Percentiles rank a stretch among this genome's conserved stretches.
Conservation (phyloP, 1,140 invertebrate genomes). For the Drosophila cardini region DNA sequence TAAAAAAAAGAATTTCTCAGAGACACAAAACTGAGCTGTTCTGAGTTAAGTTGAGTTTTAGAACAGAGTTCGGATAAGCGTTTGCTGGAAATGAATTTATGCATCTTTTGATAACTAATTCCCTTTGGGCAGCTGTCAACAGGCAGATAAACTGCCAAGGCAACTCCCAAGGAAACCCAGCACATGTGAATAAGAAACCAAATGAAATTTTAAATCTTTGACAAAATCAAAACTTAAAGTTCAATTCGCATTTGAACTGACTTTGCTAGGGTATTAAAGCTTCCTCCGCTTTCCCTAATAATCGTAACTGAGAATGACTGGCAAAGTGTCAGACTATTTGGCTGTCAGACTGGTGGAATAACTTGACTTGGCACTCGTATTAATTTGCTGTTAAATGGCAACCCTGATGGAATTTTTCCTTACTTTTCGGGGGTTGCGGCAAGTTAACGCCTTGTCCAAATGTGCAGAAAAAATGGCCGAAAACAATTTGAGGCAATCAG, state of each 20-base stretch:
- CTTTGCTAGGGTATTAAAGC: background rate
- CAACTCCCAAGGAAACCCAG: constrained; percentile 39
- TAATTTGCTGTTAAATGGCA: constrained; percentile 63
- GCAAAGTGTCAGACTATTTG: constrained; percentile 23
- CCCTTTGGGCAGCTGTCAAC: constrained; percentile 79
- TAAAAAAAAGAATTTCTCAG: constrained; percentile 14
- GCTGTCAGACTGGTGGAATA: constrained; percentile 36
- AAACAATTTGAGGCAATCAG: constrained; percentile 81
- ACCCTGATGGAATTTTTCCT: constrained; percentile 32
- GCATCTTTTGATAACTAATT: constrained; percentile 81
- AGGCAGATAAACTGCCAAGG: constrained; percentile 73
- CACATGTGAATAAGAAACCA: constrained; percentile 22
- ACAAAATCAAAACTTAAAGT: background rate
- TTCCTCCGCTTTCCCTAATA: background rate
- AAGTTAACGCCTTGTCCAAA: constrained; percentile 68
- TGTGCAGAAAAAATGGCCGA: constrained; percentile 72
- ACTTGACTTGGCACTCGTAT: constrained; percentile 37
- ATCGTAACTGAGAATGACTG: constrained; percentile 10
- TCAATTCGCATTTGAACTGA: background rate
- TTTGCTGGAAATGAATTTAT: constrained; percentile 73
- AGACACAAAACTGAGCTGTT: constrained; percentile 7
- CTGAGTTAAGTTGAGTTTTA: constrained; percentile 16
- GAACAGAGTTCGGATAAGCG: constrained; percentile 24
- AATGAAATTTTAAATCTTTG: background rate
- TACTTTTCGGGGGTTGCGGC: constrained; percentile 13